phyloP scores from a whole-genome alignment of 1,140 invertebrate genomes.

The Ectropis grisescens region DNA sequence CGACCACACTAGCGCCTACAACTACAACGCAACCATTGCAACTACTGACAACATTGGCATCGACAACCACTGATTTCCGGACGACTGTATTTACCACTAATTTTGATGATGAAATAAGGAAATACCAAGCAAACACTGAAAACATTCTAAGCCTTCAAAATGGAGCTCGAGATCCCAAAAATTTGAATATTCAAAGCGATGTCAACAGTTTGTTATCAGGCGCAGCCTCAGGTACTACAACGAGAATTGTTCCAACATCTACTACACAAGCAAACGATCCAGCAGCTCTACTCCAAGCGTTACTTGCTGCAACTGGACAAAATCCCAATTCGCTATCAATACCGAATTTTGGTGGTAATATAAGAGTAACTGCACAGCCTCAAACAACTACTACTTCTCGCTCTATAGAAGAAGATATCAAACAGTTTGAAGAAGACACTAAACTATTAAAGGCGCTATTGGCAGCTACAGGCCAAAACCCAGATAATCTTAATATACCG shows the following conservation, averaged over 20 bases:
- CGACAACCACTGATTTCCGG: slow-evolving; percentile 4
- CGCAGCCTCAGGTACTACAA: slow-evolving; percentile 7
- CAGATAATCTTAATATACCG: slow-evolving; percentile 16
- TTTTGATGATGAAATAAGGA: slow-evolving; percentile 15
- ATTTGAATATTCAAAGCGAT: slow-evolving; percentile 13
- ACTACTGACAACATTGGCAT: slow-evolving; percentile 5
- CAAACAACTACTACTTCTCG: slow-evolving; percentile 20
- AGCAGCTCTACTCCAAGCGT: slow-evolving; percentile 30
- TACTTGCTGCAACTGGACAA: slow-evolving; percentile 27
- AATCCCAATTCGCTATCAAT: slow-evolving; percentile 27
- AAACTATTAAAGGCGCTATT: slow-evolving; percentile 43
- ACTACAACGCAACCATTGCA: slow-evolving; percentile 9
- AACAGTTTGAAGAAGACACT: slow-evolving; percentile 23
- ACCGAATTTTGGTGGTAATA: slow-evolving; percentile 14
- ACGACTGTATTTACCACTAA: slow-evolving; percentile 5
- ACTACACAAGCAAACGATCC: slow-evolving; percentile 14
- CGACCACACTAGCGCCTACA: slow-evolving; percentile 10
- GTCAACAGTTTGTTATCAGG: slow-evolving; percentile 2
- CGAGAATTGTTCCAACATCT: slow-evolving; percentile 13
- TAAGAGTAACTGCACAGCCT: slow-evolving; percentile 4
- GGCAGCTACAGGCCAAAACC: slow-evolving; percentile 24
- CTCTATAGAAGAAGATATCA: slow-evolving; percentile 30
- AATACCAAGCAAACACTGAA: slow-evolving; percentile 21
- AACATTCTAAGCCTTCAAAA: slow-evolving; percentile 20
- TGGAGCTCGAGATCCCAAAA: slow-evolving; percentile 19